phyloP scores from a whole-genome alignment of 2,797 vertebrate genomes.

The Lutjanus campechanus region DNA sequence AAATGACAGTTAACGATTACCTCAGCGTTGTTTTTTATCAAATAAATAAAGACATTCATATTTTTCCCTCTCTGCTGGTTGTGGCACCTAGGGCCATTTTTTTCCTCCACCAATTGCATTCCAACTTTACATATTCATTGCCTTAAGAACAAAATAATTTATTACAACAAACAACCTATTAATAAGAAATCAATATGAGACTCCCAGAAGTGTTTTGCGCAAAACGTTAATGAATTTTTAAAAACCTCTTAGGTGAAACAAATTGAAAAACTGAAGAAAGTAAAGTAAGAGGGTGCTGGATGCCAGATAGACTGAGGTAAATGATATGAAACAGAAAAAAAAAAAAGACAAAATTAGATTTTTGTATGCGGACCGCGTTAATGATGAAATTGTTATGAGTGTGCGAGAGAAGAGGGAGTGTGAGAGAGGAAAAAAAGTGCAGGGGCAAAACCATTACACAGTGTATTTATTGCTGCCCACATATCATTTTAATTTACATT shows the following conservation, averaged over 20 bases:
- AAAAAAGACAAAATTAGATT: constrained; percentile 10
- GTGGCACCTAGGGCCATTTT: constrained; percentile 51
- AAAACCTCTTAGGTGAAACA: constrained; percentile 78
- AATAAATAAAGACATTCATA: constrained; percentile 53
- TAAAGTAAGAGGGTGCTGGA: constrained; percentile 43
- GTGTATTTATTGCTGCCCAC: constrained; percentile 62
- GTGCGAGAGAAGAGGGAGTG: constrained; percentile 12
- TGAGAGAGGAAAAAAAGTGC: constrained; percentile 10
- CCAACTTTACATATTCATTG: constrained; percentile 71
- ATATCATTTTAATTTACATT: constrained; percentile 71
- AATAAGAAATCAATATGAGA: constrained; percentile 83
- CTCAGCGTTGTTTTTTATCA: constrained; percentile 32
- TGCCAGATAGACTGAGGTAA: constrained; percentile 44
- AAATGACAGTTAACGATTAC: constrained; percentile 56
- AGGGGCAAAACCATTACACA: constrained; percentile 38
- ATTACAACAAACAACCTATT: constrained; percentile 84
- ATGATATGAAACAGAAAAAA: constrained; percentile 29
- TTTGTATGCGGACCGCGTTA: constrained; percentile 32
- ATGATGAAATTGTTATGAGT: constrained; percentile 34
- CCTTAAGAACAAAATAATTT: constrained; percentile 78
- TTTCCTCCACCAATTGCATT: constrained; percentile 23
- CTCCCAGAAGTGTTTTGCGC: constrained; percentile 77
- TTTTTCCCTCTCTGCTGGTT: constrained; percentile 55
- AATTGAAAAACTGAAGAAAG: constrained; percentile 72
- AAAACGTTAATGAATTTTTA: constrained; percentile 81